Evolutionary conservation across 1,140 invertebrate species (phyloP), one percentile per base, ranked within the genome.

Genomic region (Drosophila guanche): DNA sequence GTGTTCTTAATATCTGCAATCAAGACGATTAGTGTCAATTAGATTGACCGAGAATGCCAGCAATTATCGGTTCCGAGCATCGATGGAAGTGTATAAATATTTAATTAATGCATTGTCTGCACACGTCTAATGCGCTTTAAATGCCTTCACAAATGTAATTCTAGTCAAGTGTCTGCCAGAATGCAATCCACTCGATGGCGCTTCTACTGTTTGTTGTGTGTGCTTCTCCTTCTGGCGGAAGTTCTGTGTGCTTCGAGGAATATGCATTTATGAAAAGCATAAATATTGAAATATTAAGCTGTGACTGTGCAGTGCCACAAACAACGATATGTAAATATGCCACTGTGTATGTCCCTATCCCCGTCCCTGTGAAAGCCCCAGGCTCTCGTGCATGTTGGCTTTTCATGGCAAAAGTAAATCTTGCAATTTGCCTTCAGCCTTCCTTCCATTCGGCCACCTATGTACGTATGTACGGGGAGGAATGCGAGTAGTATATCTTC

Each of bases 231-330:
- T 53, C 66, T 57, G 74, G 53, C 81, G 83, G 81, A 86, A 79
- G 78, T 86, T 88, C 33, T 10, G 29, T 33, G 33, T 83, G 83
- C 62, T 83, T 72, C 61, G 61, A 86, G 73, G 77, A 33, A 86
- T 76, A 79, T 89, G 83, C 84, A 89, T 88, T 88, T 88, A 88
- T 88, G 88, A 88, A 88, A 83, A 73, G 84, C 84, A 88, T 88
- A 88, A 88, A 88, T 88, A 88, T 88, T 88, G 83, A 89, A 89
- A 89, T 88, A 88, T 88, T 88, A 88, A 89, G 83, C 81, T 86
- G 77, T 81, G 65, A 85, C 73, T 85, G 29, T 33, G 29, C 29
- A 20, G 16, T 20, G 81, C 62, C 81, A 86, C 81, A 86, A 86
- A 81, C 83, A 85, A 86, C 68, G 55, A 25, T 41, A 75, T 75